These are phyloP conservation scores for Dendrolimus houi DNA, from an alignment of 2,888 invertebrate species.

Conservation along the genomic window DNA sequence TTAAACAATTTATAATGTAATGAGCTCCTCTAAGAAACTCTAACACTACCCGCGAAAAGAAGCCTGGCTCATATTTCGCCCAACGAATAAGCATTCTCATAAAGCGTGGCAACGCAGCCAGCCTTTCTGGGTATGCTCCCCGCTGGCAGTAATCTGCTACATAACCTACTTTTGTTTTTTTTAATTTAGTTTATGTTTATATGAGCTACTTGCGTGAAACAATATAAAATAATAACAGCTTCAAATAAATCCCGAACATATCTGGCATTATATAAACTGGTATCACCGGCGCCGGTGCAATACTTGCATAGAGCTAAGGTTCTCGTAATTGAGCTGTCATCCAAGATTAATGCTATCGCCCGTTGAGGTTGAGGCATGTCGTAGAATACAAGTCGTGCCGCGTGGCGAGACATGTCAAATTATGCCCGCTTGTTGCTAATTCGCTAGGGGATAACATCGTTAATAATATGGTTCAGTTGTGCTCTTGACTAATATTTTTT, in stretches of 20 bases:
- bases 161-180: no score
- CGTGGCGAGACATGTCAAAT: constrained; percentile 36
- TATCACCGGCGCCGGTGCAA: constrained; percentile 4
- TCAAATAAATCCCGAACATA: not conserved
- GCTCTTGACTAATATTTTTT: not conserved
- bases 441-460: constrained; percentile 10
- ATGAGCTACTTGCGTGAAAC: no score
- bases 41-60: no score
- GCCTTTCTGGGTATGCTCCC: no score
- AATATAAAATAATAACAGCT: no score
- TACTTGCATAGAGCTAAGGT: constrained; percentile 16
- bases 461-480: constrained; percentile 16
- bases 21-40: no score
- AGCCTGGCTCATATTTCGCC: no score
- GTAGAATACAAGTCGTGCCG: constrained; percentile 22
- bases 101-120: no score
- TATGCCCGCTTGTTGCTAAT: constrained; percentile 30
- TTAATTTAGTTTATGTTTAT: no score
- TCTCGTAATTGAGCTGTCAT: constrained; percentile 62
- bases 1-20: no score
- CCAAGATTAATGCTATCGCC: constrained; percentile 52
- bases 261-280: not conserved
- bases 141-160: no score
- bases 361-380: constrained; percentile 24
- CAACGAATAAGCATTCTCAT: no score